Conservation (phyloP, 2,888 invertebrate species). For the Morpho helenor region DNA sequence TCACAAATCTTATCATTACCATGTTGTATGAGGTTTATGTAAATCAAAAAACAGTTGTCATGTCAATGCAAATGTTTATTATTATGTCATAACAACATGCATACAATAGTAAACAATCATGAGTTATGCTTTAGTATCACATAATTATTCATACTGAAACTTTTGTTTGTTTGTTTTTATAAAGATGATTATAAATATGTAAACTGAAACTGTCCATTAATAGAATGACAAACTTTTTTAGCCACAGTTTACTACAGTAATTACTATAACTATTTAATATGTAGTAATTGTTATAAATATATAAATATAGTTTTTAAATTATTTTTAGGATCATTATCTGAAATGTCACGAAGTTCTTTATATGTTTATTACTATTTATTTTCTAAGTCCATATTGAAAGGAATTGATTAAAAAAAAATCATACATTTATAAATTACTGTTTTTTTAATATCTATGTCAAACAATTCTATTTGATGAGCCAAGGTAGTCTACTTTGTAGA, state of each 20-base stretch:
- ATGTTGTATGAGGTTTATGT: conserved; percentile 3
- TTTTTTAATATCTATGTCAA: conserved; percentile 9
- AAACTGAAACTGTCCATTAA: not conserved
- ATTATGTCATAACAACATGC: conserved; percentile 59
- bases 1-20: no score
- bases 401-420: no score
- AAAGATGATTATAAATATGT: conserved; percentile 1
- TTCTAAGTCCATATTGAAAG: no score
- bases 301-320: no score
- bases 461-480: conserved; percentile 33
- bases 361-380: no score
- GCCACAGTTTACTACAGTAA: no score
- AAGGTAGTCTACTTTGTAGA: conserved; percentile 53
- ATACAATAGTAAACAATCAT: conserved; percentile 67
- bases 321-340: no score
- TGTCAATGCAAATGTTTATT: conserved; percentile 54
- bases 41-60: conserved; percentile 36
- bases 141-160: conserved; percentile 19
- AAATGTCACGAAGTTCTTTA: no score
- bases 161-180: conserved; percentile 11
- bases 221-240: not conserved
- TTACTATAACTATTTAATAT: no score
- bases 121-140: conserved; percentile 40
- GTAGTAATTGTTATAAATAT: no score
- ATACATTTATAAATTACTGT: no score